Conservation (phyloP, 2,888 invertebrate species). For the Sturmia bella region DNA sequence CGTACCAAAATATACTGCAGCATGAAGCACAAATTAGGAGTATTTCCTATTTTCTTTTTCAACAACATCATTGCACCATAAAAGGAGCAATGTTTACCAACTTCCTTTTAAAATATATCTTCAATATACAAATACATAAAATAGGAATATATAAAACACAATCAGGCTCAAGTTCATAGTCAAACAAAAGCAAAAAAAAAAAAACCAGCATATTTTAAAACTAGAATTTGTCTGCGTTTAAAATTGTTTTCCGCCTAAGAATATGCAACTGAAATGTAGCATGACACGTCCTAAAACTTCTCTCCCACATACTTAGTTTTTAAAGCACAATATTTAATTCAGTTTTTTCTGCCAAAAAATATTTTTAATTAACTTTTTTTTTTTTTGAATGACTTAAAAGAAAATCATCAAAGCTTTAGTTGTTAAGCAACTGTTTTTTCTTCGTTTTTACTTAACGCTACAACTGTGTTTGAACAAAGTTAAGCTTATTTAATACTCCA, state of each 20-base stretch:
- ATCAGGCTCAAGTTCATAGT: conserved; percentile 78
- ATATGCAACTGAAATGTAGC: no score
- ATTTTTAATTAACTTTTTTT: neutral
- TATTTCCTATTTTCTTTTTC: conserved; percentile 23
- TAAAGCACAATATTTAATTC: no score
- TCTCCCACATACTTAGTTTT: no score
- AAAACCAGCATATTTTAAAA: neutral
- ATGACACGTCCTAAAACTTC: no score
- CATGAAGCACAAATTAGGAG: conserved; percentile 57
- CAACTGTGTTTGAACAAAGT: conserved; percentile 16
- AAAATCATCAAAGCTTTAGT: neutral
- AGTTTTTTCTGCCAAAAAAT: no score
- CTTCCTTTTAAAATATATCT: conserved; percentile 6
- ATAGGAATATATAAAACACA: neutral
- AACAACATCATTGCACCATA: neutral
- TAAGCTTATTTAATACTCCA: conserved; percentile 39
- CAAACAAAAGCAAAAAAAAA: conserved; percentile 70
- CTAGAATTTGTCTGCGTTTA: no score
- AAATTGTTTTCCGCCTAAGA: conserved; percentile 3
- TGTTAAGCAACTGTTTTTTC: neutral
- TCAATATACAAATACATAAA: neutral
- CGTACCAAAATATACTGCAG: conserved; percentile 65
- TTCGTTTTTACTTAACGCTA: conserved; percentile 6
- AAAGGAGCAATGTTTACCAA: neutral
- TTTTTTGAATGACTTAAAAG: neutral